Base-by-base conservation (phyloP, 2,888 invertebrate genomes). In the Chorisops tibialis region DNA sequence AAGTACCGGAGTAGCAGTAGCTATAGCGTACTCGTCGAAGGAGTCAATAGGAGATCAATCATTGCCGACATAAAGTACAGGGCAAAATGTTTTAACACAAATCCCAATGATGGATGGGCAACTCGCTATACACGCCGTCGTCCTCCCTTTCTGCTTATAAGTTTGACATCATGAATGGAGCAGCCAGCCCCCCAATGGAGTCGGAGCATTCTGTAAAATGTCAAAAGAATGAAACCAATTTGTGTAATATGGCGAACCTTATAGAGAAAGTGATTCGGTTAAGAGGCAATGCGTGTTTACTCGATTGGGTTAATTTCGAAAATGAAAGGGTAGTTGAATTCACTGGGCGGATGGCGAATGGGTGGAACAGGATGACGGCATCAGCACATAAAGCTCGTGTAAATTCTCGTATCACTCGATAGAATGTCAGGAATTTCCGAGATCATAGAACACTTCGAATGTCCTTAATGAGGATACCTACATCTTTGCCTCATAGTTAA, bases 11-110 rank as follows among this genome's bases (percentile, higher is more conserved):
- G n/a, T n/a, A n/a, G n/a, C n/a, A n/a, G n/a, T n/a, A n/a, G n/a
- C n/a, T 43, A 45, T 35, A 18, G 35, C 35, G 56, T 24, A 22
- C 16, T 18, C 43, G 43, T 24, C 11, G 22, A 41, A 56, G 56
- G 56, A 56, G 56, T 45, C 56, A 56, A 56, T 56, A 45, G 56
- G 45, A 56, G 56, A 56, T 56, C 56, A 56, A 56, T 56, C 56
- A 56, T 56, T 56, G 56, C 18, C 45, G 56, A 45, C 56, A 56
- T 56, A 35, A 45, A 56, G 56, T 56, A 56, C 30, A 45, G 45
- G 45, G 45, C 43, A 45, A 56, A 56, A 56, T 56, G 56, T 45
- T 56, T 45, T 45, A 56, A 45, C 56, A 56, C 56, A 56, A 56
- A 56, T 56, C 56, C 56, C 30, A 18, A 56, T 56, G 56, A 56